Percentiles rank a stretch among this genome's conserved stretches.
Conservation (phyloP, 2,888 invertebrate species). For the Electrophaes corylata region DNA sequence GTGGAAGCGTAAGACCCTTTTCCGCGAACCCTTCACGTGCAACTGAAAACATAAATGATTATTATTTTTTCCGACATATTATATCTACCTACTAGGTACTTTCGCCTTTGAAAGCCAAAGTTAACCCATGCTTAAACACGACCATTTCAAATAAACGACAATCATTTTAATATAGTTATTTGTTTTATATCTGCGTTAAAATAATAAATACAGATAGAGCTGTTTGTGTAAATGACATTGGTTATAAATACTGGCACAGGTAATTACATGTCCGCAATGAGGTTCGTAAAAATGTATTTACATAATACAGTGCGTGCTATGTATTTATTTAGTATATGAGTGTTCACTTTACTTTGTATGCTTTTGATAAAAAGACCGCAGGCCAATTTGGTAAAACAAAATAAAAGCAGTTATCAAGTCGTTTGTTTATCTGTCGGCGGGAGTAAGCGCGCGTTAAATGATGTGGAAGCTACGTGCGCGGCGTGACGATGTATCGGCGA, state of each 20-base stretch:
- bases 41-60: slow-evolving; percentile 53
- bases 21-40: slow-evolving; percentile 59
- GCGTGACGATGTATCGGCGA: slow-evolving; percentile 33
- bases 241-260: not conserved
- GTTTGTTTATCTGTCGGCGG: slow-evolving; percentile 60
- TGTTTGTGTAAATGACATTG: not conserved
- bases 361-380: not conserved
- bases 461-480: slow-evolving; percentile 56
- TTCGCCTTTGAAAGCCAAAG: slow-evolving; percentile 16
- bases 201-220: slow-evolving; percentile 7
- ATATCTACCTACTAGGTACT: not conserved
- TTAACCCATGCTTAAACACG: slow-evolving; percentile 14
- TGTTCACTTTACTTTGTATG: slow-evolving; percentile 1
- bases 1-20: slow-evolving; percentile 60
- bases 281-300: slow-evolving; percentile 1
- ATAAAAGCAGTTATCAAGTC: slow-evolving; percentile 58
- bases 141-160: not conserved
- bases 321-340: not conserved
- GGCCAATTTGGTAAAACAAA: slow-evolving; percentile 49
- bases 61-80: slow-evolving; percentile 37
- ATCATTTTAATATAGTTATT: not conserved
- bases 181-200: slow-evolving; percentile 1
- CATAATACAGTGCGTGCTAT: not conserved
- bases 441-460: slow-evolving; percentile 57
- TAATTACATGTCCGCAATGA: not conserved